Percentiles rank a stretch among this genome's conserved stretches.
These are phyloP conservation scores for Chironomus striatipennis DNA, from an alignment of 1,140 invertebrate genomes.

Conservation along the genomic window DNA sequence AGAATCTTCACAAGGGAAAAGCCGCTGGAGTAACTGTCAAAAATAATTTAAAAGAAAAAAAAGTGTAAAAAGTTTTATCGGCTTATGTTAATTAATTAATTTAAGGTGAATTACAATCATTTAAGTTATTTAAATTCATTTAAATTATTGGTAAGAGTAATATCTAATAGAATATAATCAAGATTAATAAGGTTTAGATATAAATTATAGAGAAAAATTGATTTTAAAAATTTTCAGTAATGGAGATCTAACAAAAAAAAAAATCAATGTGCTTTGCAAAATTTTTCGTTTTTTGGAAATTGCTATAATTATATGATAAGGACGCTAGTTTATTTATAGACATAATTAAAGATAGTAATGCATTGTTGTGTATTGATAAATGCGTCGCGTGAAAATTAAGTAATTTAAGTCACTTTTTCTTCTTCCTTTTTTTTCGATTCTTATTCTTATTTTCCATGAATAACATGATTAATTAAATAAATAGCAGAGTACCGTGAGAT, in stretches of 20 bases:
- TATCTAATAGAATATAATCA: neutral
- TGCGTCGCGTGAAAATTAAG: neutral
- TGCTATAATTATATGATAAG: neutral
- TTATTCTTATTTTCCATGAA: no score
- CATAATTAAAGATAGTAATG: neutral
- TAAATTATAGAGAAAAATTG: neutral
- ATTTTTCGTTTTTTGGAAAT: neutral
- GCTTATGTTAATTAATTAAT: neutral
- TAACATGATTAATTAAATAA: no score
- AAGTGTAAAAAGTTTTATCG: neutral
- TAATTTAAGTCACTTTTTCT: no score
- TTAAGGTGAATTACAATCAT: neutral
- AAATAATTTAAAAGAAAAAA: neutral
- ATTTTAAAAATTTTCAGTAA: constrained; percentile 6
- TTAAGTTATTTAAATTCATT: neutral
- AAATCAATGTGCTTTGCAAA: constrained; percentile 22
- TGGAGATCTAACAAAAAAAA: neutral
- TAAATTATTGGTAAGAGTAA: neutral
- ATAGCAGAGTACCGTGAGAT: no score
- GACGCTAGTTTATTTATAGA: constrained; percentile 17
- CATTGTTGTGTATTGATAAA: neutral
- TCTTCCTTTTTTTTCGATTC: no score
- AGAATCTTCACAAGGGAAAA: neutral
- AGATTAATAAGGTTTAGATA: neutral
- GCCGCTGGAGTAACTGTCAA: neutral